A percentile compares a stretch with the other conserved stretches of the same genome.
These are phyloP conservation scores for Sebastes schlegelii DNA, from an alignment of 2,113 vertebrate genomes.

Conservation along the genomic window DNA sequence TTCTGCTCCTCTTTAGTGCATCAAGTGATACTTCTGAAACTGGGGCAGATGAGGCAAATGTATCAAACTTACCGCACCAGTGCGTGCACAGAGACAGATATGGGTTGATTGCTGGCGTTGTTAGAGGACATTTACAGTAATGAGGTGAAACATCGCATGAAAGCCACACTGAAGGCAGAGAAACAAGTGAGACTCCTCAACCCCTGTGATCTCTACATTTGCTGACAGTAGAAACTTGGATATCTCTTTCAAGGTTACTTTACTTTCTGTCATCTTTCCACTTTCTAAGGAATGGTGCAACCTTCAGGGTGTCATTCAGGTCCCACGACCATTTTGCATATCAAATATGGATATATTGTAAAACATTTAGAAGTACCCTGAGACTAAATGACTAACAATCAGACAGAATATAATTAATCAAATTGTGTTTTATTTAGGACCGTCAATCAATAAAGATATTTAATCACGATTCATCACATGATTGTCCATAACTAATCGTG, in stretches of 20 bases:
- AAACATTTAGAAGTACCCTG: not conserved
- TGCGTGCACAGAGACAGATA: slow-evolving; percentile 45
- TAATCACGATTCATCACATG: too few species aligned
- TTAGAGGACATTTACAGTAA: slow-evolving; percentile 65
- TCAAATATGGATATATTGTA: not conserved
- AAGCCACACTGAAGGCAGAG: slow-evolving; percentile 34
- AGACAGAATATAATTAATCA: not conserved
- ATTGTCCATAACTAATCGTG: too few species aligned
- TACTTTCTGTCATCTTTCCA: slow-evolving; percentile 22
- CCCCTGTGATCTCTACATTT: slow-evolving; percentile 41
- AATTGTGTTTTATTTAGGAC: too few species aligned
- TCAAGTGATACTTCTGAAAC: slow-evolving; percentile 47
- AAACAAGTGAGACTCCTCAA: slow-evolving; percentile 34
- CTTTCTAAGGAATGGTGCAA: slow-evolving; percentile 5
- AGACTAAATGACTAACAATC: not conserved
- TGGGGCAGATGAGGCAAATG: slow-evolving; percentile 50
- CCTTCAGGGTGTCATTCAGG: slow-evolving; percentile 9
- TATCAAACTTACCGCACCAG: slow-evolving; percentile 36
- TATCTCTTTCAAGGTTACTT: slow-evolving; percentile 51
- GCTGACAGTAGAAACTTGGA: slow-evolving; percentile 35
- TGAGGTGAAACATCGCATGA: slow-evolving; percentile 63
- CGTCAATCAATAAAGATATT: too few species aligned
- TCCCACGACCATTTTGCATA: not conserved
- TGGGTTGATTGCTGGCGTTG: slow-evolving; percentile 51
- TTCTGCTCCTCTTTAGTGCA: slow-evolving; percentile 26